Conservation (phyloP, 2,113 vertebrate species). For the Phaetusa simplex region DNA sequence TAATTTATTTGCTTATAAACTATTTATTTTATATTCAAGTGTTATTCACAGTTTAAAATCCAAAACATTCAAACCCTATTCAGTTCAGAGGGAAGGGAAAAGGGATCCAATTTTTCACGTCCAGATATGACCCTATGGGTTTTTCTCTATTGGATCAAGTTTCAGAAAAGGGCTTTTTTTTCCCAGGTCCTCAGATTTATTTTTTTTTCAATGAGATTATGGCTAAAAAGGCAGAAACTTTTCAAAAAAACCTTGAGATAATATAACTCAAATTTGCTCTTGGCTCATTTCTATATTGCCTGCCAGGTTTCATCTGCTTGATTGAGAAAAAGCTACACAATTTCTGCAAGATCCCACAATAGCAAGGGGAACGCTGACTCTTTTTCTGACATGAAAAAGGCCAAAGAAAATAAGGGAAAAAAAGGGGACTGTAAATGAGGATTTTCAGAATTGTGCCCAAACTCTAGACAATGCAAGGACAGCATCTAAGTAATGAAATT, state of each 20-base stretch:
- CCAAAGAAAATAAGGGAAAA: not conserved
- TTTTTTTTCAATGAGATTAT: not conserved
- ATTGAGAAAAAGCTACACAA: not conserved
- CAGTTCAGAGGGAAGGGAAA: not conserved
- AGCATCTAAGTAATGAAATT: not conserved
- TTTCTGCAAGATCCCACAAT: not conserved
- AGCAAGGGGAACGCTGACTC: not conserved
- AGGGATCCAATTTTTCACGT: not conserved
- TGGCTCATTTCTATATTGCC: not conserved
- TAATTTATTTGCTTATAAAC: slow-evolving; percentile 2
- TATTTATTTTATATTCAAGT: not conserved
- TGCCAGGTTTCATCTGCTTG: not conserved
- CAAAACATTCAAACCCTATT: not conserved
- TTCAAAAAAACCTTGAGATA: not conserved
- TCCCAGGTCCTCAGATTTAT: not conserved
- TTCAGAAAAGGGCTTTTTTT: not conserved
- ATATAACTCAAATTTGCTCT: not conserved
- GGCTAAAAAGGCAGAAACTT: not conserved
- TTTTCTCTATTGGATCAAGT: not conserved
- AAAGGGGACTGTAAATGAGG: not conserved
- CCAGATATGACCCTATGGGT: not conserved
- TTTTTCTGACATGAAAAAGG: not conserved
- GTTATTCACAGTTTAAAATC: not conserved
- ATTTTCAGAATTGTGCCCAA: not conserved
- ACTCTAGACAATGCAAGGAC: not conserved